Base-by-base conservation (phyloP, 2,888 invertebrate species). In the Apamea sordens region DNA sequence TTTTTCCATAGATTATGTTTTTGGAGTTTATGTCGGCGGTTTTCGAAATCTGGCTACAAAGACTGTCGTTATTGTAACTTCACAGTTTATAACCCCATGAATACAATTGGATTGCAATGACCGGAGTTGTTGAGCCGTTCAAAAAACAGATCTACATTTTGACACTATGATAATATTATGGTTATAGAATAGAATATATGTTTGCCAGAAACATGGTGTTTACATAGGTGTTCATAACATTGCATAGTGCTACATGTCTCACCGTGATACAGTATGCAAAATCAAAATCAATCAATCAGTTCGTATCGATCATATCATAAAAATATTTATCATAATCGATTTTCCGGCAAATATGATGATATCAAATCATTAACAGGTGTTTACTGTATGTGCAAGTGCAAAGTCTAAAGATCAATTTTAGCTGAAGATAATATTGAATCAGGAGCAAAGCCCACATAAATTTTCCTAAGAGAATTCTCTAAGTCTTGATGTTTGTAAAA, bases 391-490 rank as follows among this genome's bases (percentile, higher is more conserved):
- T 50, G 24, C 24, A 44, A 83, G 50, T 68, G 1, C 44, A 61
- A 80, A 80, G 77, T 80, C 83, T 24, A 61, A 68, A 68, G 53
- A 15, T 28, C 53, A 83, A 0, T 36, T 67, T 61, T 24, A 41
- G n/a, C 47, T 13, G 11, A 82, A 59, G 24, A 67, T 83, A 32
- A 41, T n/a, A 77, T 36, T n/a, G 21, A 65, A 76, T 41, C 7
- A n/a, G 2, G 4, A 13, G 2, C 47, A 56, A 82, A 75, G 76
- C 24, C 5, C 8, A 21, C 32, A 7, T 3, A 24, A 5, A 36
- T 21, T 36, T 56, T 53, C 7, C 18, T 6, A 2, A 50, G 0
- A 63, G 11, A 15, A 36, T 32, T 6, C 13, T 13, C 2, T 32
- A 32, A 41, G 11, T 41, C 44, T 28, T 44, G 6, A 11, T 68